A percentile compares a stretch with the other conserved stretches of the same genome.
phyloP scores from a whole-genome alignment of 2,888 invertebrate genomes.

The Alviniconcha strummeri region DNA sequence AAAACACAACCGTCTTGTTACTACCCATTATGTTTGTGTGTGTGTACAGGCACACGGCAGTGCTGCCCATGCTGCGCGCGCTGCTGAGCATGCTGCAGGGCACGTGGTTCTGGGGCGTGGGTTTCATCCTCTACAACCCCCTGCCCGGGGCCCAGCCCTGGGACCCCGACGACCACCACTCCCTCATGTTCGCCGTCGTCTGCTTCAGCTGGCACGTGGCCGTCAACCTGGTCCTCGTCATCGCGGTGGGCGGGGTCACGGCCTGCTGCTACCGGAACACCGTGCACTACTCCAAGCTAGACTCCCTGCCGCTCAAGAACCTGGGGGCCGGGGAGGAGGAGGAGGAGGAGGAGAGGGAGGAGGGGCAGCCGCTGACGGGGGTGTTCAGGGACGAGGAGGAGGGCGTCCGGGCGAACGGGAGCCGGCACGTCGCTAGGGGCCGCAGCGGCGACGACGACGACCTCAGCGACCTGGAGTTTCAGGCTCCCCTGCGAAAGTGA shows the following conservation, averaged over 20 bases:
- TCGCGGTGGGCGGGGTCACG: conserved; percentile 58
- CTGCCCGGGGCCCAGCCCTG: conserved; percentile 62
- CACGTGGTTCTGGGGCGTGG: conserved; percentile 77
- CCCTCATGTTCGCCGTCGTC: conserved; percentile 75
- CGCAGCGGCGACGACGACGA: conserved; percentile 32
- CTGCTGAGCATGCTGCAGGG: conserved; percentile 76
- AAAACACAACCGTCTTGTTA: too few relatives aligned
- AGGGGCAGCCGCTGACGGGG: neutral
- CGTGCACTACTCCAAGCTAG: conserved; percentile 22
- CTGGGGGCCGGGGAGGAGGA: neutral
- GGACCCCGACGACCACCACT: conserved; percentile 71
- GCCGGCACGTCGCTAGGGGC: neutral
- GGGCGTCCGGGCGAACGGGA: conserved; percentile 19
- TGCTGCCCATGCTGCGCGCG: conserved; percentile 70
- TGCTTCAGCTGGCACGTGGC: conserved; percentile 70
- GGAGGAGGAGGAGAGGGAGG: neutral
- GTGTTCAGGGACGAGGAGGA: neutral
- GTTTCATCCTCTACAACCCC: conserved; percentile 76
- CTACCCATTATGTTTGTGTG: neutral
- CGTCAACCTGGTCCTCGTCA: conserved; percentile 52
- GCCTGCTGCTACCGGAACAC: conserved; percentile 43
- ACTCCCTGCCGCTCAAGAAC: conserved; percentile 13
- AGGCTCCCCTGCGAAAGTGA: conserved; percentile 4
- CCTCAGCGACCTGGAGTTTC: conserved; percentile 39
- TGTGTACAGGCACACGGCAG: conserved; percentile 35